Evolutionary conservation across 1,140 invertebrate genomes (phyloP).

Genomic region (Lucilia sericata): DNA sequence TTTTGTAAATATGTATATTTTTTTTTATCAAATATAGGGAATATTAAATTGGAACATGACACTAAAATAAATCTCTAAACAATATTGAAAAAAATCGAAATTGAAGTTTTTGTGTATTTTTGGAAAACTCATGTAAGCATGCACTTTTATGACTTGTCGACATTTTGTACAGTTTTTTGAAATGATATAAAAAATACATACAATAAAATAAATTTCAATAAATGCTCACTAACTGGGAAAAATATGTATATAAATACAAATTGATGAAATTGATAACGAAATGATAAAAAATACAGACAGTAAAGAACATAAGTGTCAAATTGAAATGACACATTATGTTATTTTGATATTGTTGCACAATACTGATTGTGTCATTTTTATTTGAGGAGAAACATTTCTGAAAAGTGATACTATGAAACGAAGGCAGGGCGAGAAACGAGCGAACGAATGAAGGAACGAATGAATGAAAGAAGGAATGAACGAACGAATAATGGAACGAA

Average conservation of each 20-base stretch:
- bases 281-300: background rate
- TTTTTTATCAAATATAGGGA: background rate
- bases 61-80: background rate
- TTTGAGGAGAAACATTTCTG: too few relatives aligned
- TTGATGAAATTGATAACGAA: background rate
- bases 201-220: background rate
- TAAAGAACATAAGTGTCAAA: background rate
- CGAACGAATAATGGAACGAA: too few relatives aligned
- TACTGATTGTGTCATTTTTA: too few relatives aligned
- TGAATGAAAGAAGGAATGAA: too few relatives aligned
- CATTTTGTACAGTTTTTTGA: background rate
- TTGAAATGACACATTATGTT: background rate
- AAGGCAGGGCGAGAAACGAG: too few relatives aligned
- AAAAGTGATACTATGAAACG: too few relatives aligned
- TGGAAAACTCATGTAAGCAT: background rate
- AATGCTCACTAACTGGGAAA: background rate
- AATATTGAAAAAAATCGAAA: background rate
- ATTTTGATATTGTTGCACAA: background rate
- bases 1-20: background rate
- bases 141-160: slow-evolving; percentile 7
- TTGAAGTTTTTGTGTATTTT: background rate
- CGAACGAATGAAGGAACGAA: too few relatives aligned
- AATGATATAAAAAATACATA: background rate
- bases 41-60: slow-evolving; percentile 15
- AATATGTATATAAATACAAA: background rate